Conservation (phyloP, 1,140 invertebrate species). For the Neotoxoptera formosana region DNA sequence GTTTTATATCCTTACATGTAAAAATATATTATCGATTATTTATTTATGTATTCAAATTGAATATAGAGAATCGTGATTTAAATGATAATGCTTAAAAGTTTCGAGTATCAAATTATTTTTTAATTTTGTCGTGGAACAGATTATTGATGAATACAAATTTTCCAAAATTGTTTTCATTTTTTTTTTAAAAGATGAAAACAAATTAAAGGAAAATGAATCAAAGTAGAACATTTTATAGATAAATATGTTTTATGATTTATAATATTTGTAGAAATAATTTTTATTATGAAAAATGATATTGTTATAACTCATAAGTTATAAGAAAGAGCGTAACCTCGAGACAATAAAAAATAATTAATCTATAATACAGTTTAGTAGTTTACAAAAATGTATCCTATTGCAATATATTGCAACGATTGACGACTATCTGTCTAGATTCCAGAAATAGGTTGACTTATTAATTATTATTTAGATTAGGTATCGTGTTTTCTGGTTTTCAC, state of each 20-base stretch:
- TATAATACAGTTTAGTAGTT: too few relatives aligned
- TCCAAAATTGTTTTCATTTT: background rate
- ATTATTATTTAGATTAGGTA: too few relatives aligned
- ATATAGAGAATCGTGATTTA: background rate
- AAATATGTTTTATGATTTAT: background rate
- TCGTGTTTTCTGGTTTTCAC: too few relatives aligned
- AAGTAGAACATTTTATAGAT: background rate
- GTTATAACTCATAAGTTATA: background rate
- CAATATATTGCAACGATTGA: too few relatives aligned
- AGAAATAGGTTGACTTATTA: too few relatives aligned
- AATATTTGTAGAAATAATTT: background rate
- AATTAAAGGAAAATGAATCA: background rate
- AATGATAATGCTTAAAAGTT: too few relatives aligned
- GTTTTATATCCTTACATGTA: background rate
- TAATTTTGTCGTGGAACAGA: too few relatives aligned
- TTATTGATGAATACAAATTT: background rate
- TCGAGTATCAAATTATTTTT: too few relatives aligned
- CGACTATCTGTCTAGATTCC: too few relatives aligned
- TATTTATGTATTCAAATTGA: background rate
- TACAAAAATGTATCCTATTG: too few relatives aligned
- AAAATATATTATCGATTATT: background rate
- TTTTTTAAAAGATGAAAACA: too few relatives aligned
- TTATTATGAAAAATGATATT: too few relatives aligned
- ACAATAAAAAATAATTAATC: background rate
- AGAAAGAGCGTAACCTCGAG: background rate